Evolutionary conservation across 64 coral and sea anemone genomes (phyloP).

Genomic region (Trachythela sp.): DNA sequence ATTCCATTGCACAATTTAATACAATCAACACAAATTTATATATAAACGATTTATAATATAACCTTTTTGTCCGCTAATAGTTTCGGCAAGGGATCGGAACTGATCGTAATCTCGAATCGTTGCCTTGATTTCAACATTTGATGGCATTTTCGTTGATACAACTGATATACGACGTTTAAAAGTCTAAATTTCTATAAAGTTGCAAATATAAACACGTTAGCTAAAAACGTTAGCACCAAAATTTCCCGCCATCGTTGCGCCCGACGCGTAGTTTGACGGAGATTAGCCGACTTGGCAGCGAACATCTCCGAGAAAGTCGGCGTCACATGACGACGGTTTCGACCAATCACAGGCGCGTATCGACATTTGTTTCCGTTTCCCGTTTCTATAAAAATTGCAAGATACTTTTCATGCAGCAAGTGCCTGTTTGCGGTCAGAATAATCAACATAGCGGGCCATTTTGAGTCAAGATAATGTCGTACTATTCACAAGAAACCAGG

Average conservation of each 20-base stretch:
- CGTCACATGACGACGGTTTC: not conserved
- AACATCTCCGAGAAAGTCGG: not conserved
- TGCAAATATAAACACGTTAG: not conserved
- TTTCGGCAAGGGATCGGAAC: not conserved
- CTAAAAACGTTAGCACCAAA: not conserved
- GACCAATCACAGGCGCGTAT: not conserved
- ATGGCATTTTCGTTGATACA: not conserved
- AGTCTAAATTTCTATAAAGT: not conserved
- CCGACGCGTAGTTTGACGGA: not conserved
- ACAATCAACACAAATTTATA: too few relatives aligned
- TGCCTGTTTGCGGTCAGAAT: not conserved
- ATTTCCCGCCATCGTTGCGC: not conserved
- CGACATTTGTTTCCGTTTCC: not conserved
- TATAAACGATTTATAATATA: not conserved
- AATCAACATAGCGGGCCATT: not conserved
- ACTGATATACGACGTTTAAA: not conserved
- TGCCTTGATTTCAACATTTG: not conserved
- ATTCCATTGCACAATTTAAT: too few relatives aligned
- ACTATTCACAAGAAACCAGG: not conserved
- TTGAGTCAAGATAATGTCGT: not conserved
- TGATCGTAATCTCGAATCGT: not conserved
- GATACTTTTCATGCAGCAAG: not conserved
- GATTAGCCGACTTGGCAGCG: not conserved
- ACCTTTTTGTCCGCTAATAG: not conserved
- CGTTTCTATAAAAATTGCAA: conserved; percentile 9